Evolutionary conservation across 2,888 invertebrate species (phyloP), one percentile per base, ranked within the genome.

Genomic region (Ecdyonurus torrentis): DNA sequence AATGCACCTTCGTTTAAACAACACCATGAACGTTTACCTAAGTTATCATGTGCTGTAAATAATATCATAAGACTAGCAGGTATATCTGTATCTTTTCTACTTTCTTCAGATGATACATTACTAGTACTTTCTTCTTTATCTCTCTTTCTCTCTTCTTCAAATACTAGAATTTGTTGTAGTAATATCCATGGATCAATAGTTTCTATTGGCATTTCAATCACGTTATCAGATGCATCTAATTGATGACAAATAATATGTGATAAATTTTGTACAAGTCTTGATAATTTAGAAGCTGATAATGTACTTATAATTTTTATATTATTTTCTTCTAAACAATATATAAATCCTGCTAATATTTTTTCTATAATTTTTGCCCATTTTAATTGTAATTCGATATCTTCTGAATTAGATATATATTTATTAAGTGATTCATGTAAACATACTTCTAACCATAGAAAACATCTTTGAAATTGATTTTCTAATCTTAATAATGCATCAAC

Each of bases 131-230:
- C 52, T 52, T 20, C 19, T 1, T 20, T 19, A 18, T 52, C 53
- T 52, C 25, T 63, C 24, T 58, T 53, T 23, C 50, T 59, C 1
- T 5, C 10, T 50, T 62, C 62, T 7, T 25, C 25, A 25, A 52
- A 77, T 66, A 86, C 82, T 61, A 93, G 76, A 66, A 93, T 81
- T 69, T 85, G 84, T 75, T 92, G 89, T 68, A 94, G 77, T 64
- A 94, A 76, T 64, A 91, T 85, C 92, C 92, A 93, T 2, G 91
- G 89, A 2, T 82, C 74, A 18, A 89, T 82, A 18, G 85, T 83
- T 64, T 84, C 83, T 62, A 91, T 78, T 0, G 86, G 85, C 71
- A 80, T 79, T 66, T 83, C 84, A 25, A 80, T 74, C 24, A 78
- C 76, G 71, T 78, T 81, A 50, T 89, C 89, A 2, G 79, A 74